Conservation (phyloP, 2,888 invertebrate genomes). For the Hirtodrosophila confusa region DNA sequence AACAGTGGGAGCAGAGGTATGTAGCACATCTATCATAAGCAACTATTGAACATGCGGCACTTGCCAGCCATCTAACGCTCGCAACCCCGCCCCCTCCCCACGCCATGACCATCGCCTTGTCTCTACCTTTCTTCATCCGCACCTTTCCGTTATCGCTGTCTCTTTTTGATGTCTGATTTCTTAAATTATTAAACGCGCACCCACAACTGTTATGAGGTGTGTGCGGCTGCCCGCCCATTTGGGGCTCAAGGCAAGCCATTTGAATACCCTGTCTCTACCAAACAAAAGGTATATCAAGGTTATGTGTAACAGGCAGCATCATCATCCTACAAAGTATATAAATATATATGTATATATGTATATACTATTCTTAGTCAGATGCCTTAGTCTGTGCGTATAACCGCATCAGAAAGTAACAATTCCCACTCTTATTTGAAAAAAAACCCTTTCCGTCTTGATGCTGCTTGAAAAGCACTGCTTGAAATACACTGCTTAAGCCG, state of each 20-base stretch:
- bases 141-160: constrained; percentile 16
- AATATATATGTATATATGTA: no score
- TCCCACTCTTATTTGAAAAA: no score
- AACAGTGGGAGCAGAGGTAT: constrained; percentile 18
- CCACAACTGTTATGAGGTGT: constrained; percentile 35
- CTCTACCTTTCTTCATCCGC: constrained; percentile 1
- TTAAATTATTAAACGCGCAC: constrained; percentile 47
- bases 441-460: no score
- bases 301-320: no score
- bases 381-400: no score
- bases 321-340: no score
- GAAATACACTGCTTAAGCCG: no score
- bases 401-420: no score
- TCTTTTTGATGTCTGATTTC: constrained; percentile 13
- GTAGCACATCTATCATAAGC: constrained; percentile 14
- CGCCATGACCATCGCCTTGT: background rate
- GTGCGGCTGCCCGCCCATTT: constrained; percentile 10
- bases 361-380: no score
- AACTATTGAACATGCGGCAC: constrained; percentile 32
- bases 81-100: background rate
- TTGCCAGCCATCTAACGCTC: constrained; percentile 24
- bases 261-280: background rate
- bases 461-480: no score
- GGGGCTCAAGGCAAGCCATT: constrained; percentile 12
- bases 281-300: no score